phyloP scores from a whole-genome alignment of 2,113 vertebrate genomes.

The Fukomys damarensis region DNA sequence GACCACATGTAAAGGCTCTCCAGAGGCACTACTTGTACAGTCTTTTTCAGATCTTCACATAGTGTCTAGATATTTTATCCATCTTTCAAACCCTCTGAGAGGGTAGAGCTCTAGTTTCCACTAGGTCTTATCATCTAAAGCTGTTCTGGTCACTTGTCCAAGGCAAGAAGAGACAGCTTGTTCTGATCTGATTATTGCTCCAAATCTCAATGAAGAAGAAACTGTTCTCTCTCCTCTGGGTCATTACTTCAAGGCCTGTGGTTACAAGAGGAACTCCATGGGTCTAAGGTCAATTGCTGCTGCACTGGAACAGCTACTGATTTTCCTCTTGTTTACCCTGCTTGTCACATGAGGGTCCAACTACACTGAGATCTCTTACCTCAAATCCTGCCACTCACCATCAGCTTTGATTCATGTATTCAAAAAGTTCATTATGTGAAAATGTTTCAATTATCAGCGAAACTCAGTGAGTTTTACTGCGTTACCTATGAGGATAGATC shows the following conservation, averaged over 20 bases:
- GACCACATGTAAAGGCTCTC: neutral
- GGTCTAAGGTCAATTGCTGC: neutral
- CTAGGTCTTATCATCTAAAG: neutral
- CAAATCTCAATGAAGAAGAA: neutral
- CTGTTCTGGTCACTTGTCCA: neutral
- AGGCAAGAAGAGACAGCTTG: neutral
- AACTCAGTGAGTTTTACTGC: neutral
- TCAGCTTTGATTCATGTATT: neutral
- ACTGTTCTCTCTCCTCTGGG: neutral
- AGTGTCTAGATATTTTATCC: neutral
- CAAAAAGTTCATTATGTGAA: neutral
- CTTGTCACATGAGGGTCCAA: neutral
- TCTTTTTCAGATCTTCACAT: neutral
- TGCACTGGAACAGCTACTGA: neutral
- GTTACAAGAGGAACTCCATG: neutral
- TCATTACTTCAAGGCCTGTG: neutral
- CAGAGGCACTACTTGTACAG: neutral
- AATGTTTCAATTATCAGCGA: neutral
- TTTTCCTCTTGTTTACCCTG: neutral
- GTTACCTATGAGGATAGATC: neutral
- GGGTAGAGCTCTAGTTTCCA: neutral
- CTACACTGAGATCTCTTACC: neutral
- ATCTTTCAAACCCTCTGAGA: neutral
- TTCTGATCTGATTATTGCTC: neutral
- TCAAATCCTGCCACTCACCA: neutral